These are phyloP conservation scores for Crossoptilon crossoptilon DNA, from an alignment of 2,797 vertebrate species.

Conservation along the genomic window DNA sequence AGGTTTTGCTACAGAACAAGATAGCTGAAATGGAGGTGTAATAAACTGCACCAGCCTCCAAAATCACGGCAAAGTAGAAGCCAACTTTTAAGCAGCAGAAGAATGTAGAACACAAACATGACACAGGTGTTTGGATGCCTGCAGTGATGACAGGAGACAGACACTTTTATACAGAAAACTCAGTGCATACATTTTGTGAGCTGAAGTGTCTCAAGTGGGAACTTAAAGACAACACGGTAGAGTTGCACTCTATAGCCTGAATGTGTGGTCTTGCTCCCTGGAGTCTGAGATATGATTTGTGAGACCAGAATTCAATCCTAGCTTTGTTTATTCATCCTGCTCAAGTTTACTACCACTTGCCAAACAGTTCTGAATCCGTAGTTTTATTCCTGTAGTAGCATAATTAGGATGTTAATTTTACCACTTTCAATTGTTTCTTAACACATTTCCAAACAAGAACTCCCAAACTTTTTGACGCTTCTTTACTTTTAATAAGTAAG, in stretches of 20 bases:
- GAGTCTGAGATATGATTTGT: not conserved
- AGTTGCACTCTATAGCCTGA: not conserved
- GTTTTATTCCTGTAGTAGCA: not conserved
- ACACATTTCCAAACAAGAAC: not conserved
- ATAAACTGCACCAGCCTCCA: not conserved
- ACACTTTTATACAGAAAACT: not conserved
- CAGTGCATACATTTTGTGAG: not conserved
- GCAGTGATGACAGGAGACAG: not conserved
- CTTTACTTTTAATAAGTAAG: not conserved
- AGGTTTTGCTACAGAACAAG: not conserved
- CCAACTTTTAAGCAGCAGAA: not conserved
- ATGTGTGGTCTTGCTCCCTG: not conserved
- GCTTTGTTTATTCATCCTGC: not conserved
- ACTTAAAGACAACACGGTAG: not conserved
- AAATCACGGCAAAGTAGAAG: not conserved
- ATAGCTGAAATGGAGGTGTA: not conserved
- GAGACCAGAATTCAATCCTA: not conserved
- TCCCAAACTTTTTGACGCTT: not conserved
- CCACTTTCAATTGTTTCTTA: not conserved
- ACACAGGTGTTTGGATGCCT: not conserved
- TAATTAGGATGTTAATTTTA: not conserved
- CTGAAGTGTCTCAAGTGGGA: not conserved
- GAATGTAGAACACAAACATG: constrained; percentile 14
- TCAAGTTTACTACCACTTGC: not conserved
- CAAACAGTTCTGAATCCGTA: not conserved